Base-by-base conservation (phyloP, 2,888 invertebrate species). In the Ornithoptera priamus region DNA sequence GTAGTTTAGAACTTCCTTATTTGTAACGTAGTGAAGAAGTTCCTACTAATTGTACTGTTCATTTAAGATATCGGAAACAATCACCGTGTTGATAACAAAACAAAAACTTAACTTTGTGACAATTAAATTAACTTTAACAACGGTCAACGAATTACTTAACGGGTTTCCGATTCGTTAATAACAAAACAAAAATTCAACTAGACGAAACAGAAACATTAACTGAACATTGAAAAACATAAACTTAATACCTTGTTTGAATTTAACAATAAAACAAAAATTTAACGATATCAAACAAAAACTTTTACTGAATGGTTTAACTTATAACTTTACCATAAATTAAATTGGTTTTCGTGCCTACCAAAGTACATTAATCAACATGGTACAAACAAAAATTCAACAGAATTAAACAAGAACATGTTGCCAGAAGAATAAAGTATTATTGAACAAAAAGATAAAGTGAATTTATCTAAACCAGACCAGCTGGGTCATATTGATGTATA, bases 111-210 rank as follows among this genome's bases (percentile, higher is more conserved):
- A 75, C 72, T 62, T 62, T 65, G 67, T 66, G 30, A 60, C 61
- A 70, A 69, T 65, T 61, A 65, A 63, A 20, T 70, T 58, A 72
- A 71, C 67, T 71, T 68, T 65, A 68, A 71, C 66, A 70, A 57
- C 50, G 53, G 58, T 53, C 50, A 50, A 50, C 50, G 59, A 63
- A 17, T 53, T 53, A 53, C 53, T n/a, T 59, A 22, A 64, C 39
- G 42, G 20, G 39, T 59, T 53, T 53, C 53, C 18, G 63, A 64
- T 62, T 59, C 24, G 30, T 62, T 62, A 69, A 58, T 66, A 75
- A 77, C 74, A 74, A 76, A 53, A 77, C 74, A 71, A 71, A 75
- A 75, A 75, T 67, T 77, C 73, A 76, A 77, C 74, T 65, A 50
- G 42, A 30, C 30, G 20, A 6, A 70, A 59, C 46, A 70, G 59